Evolutionary conservation across 2,113 vertebrate species (phyloP).

Genomic region (Sorex araneus): DNA sequence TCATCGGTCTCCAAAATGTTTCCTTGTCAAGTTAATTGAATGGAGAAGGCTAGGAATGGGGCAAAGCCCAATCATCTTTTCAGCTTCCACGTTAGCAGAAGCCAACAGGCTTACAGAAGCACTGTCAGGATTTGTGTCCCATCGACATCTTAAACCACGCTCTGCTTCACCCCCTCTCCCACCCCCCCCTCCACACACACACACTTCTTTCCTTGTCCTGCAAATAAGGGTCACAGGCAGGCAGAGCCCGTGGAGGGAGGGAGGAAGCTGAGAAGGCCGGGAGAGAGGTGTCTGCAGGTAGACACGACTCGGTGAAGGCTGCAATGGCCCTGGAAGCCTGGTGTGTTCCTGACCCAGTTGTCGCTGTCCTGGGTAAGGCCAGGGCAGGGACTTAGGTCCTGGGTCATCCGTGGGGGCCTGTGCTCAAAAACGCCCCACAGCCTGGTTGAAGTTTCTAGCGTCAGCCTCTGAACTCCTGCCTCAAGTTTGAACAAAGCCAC

Average conservation of each 20-base stretch:
- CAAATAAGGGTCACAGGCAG: not conserved
- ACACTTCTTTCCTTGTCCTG: conserved; percentile 9
- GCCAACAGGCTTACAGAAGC: not conserved
- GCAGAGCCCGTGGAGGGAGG: not conserved
- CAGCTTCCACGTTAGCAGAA: not conserved
- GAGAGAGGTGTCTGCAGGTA: fast-evolving
- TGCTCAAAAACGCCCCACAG: not conserved
- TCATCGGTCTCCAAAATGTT: conserved; percentile 31
- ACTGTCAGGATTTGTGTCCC: no score
- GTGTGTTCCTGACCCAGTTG: not conserved
- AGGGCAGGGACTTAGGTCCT: no score
- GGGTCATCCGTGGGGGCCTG: not conserved
- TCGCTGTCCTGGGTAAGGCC: no score
- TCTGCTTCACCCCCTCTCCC: not conserved
- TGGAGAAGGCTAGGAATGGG: not conserved
- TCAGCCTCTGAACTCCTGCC: not conserved
- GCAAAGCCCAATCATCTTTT: not conserved
- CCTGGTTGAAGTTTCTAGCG: not conserved
- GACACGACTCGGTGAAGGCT: not conserved
- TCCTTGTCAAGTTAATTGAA: conserved; percentile 46
- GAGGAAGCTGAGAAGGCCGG: not conserved
- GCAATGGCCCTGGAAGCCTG: no score
- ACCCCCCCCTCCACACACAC: no score
- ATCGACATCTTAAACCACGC: not conserved
- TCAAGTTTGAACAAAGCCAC: not conserved